phyloP scores from a whole-genome alignment of 2,797 vertebrate genomes.

The Bufotes viridis region DNA sequence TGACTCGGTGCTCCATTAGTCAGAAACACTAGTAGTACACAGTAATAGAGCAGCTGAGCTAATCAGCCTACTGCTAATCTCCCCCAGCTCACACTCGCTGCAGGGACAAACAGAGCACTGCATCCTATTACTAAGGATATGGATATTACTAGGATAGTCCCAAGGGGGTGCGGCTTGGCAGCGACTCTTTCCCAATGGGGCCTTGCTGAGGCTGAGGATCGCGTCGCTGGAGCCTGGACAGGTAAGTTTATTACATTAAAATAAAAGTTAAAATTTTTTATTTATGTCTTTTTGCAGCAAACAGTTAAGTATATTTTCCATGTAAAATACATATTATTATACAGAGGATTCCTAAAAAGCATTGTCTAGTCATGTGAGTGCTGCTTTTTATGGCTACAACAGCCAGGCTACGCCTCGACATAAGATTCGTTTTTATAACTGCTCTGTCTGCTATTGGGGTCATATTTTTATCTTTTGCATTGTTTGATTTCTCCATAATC shows the following conservation, averaged over 20 bases:
- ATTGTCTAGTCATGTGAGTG: not conserved
- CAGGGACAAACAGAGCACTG: too few relatives aligned
- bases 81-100: too few relatives aligned
- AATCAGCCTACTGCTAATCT: too few relatives aligned
- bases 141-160: too few relatives aligned
- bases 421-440: slow-evolving; percentile 15
- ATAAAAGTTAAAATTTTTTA: not conserved
- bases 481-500: slow-evolving; percentile 67
- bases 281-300: not conserved
- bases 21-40: too few relatives aligned
- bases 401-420: not conserved
- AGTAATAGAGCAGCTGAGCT: too few relatives aligned
- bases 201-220: too few relatives aligned
- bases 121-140: too few relatives aligned
- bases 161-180: too few relatives aligned
- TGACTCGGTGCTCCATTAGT: too few relatives aligned
- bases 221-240: too few relatives aligned
- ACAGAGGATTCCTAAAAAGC: not conserved
- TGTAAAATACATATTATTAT: not conserved
- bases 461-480: slow-evolving; percentile 16
- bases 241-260: not conserved
- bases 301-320: not conserved
- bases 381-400: not conserved
- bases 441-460: slow-evolving; percentile 9
- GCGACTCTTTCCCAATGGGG: too few relatives aligned